Conservation (phyloP, 2,113 vertebrate species). For the Pollimyrus isidori region DNA sequence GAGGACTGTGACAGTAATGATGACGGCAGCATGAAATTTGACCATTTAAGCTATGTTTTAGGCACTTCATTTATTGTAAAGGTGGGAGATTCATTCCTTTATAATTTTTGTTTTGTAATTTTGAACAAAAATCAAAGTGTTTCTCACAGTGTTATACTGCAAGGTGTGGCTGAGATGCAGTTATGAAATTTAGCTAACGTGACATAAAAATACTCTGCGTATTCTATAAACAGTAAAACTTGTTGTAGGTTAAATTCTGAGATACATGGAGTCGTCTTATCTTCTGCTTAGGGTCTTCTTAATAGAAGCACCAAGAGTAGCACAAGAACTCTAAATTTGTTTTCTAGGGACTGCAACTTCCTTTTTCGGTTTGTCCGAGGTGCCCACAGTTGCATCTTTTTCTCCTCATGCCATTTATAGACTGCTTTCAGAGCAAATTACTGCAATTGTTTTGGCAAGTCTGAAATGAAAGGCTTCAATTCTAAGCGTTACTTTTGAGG, state of each 20-base stretch:
- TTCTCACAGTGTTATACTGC: background rate
- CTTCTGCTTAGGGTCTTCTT: background rate
- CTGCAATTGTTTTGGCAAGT: constrained; percentile 49
- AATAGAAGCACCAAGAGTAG: background rate
- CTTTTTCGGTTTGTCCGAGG: background rate
- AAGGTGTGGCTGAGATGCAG: background rate
- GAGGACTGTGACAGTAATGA: background rate
- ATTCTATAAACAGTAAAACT: background rate
- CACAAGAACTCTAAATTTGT: background rate
- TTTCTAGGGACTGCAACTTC: background rate
- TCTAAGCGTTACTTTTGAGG: constrained; percentile 24
- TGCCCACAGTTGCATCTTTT: constrained; percentile 11
- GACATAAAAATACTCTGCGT: background rate
- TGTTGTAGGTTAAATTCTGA: background rate
- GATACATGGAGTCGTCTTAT: background rate
- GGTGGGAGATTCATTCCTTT: background rate
- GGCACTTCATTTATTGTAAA: background rate
- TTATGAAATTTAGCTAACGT: background rate
- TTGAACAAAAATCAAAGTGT: background rate
- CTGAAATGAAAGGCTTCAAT: constrained; percentile 51
- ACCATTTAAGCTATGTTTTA: background rate
- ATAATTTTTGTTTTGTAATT: background rate
- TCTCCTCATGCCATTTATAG: constrained; percentile 47
- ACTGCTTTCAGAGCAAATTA: constrained; percentile 45
- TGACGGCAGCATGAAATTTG: background rate